These are phyloP conservation scores for Epizoanthus ramosus DNA, from an alignment of 92 coral and sea anemone species.

Conservation along the genomic window DNA sequence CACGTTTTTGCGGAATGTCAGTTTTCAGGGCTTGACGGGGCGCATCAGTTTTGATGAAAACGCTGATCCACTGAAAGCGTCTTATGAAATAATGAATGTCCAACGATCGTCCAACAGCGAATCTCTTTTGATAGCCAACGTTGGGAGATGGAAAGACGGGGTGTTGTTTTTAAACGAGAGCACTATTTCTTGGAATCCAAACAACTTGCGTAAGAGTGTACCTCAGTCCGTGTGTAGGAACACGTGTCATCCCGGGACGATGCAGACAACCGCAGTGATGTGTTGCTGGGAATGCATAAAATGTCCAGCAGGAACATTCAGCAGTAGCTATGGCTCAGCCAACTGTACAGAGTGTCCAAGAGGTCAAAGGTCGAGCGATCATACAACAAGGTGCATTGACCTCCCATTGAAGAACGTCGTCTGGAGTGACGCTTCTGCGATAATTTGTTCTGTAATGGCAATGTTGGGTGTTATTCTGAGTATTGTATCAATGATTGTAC, in stretches of 20 bases:
- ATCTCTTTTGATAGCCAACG: slow-evolving; percentile 12
- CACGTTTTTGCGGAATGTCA: slow-evolving; percentile 62
- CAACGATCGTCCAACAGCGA: slow-evolving; percentile 30
- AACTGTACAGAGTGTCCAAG: slow-evolving; percentile 61
- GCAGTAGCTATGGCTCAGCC: slow-evolving; percentile 40
- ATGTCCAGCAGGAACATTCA: slow-evolving; percentile 67
- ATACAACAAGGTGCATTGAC: slow-evolving; percentile 54
- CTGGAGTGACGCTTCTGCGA: slow-evolving; percentile 67
- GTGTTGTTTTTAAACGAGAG: slow-evolving; percentile 40
- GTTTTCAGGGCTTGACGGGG: slow-evolving; percentile 72
- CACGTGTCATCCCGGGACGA: slow-evolving; percentile 69
- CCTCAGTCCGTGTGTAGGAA: slow-evolving; percentile 72
- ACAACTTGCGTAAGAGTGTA: background rate
- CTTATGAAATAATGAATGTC: slow-evolving; percentile 72
- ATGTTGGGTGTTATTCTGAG: slow-evolving; percentile 52
- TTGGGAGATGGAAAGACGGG: slow-evolving; percentile 68
- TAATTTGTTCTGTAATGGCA: slow-evolving; percentile 47
- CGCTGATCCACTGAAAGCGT: slow-evolving; percentile 70
- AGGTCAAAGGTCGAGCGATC: slow-evolving; percentile 55
- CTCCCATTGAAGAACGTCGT: slow-evolving; percentile 64
- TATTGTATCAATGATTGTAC: slow-evolving; percentile 38
- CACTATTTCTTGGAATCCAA: slow-evolving; percentile 55
- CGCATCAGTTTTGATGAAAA: slow-evolving; percentile 59
- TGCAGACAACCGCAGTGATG: slow-evolving; percentile 62
- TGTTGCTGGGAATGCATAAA: slow-evolving; percentile 84